Percentiles rank a stretch among this genome's conserved stretches.
phyloP scores from a whole-genome alignment of 1,140 invertebrate species.

The Euwallacea fornicatus region DNA sequence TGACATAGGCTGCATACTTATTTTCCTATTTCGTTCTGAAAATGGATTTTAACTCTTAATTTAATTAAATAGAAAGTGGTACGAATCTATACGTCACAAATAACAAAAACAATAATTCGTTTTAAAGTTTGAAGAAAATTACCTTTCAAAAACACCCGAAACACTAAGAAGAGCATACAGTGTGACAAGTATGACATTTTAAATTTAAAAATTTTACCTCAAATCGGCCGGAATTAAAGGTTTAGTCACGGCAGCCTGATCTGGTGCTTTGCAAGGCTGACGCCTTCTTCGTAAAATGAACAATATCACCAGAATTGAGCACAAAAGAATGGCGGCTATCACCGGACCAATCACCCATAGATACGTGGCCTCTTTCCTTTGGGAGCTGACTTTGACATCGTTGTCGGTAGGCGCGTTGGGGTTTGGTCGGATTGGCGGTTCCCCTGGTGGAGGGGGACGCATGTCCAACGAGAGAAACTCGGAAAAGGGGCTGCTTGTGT shows the following conservation, averaged over 20 bases:
- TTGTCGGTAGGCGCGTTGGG: conserved; percentile 76
- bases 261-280: conserved; percentile 85
- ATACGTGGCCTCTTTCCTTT: conserved; percentile 70
- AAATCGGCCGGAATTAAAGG: conserved; percentile 82
- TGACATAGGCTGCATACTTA: no score
- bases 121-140: no score
- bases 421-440: conserved; percentile 81
- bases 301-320: conserved; percentile 73
- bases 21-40: no score
- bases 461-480: conserved; percentile 86
- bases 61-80: no score
- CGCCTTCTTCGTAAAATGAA: conserved; percentile 79
- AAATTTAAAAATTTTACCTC: conserved; percentile 40
- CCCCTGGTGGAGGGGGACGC: conserved; percentile 81
- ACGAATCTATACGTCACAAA: no score
- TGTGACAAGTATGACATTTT: no score
- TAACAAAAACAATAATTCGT: no score
- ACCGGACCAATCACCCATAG: conserved; percentile 85
- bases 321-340: conserved; percentile 76
- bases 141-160: no score
- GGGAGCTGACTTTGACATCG: conserved; percentile 76
- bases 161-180: no score
- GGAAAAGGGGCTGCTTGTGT: conserved; percentile 93
- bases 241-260: conserved; percentile 84
- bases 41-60: no score